Evolutionary conservation across 2,113 vertebrate genomes (phyloP).

Genomic region (Halcyon malimbica): DNA sequence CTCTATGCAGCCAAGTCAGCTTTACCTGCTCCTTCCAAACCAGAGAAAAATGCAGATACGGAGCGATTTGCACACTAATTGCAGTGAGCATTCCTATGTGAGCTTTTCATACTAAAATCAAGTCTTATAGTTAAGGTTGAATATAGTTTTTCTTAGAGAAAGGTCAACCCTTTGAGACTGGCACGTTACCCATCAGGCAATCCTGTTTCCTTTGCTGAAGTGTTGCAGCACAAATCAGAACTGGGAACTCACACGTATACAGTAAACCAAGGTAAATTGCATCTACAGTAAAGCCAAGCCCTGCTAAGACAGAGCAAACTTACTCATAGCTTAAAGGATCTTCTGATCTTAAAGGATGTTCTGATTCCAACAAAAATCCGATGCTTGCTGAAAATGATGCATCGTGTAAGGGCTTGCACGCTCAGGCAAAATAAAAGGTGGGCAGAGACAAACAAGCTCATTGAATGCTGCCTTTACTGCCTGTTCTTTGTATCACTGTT

Average conservation of each 20-base stretch:
- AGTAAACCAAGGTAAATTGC: not conserved
- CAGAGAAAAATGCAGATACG: not conserved
- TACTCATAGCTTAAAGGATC: not conserved
- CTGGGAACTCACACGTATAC: accelerated
- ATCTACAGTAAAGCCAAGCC: not conserved
- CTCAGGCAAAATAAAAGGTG: not conserved
- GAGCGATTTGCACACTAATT: not conserved
- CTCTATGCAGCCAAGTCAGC: not conserved
- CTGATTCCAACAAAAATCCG: not conserved
- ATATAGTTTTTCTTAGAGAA: not conserved
- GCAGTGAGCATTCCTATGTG: not conserved
- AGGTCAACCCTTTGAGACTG: not conserved
- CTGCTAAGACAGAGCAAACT: not conserved
- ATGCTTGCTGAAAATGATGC: not conserved
- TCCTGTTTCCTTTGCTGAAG: not conserved
- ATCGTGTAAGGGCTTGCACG: not conserved
- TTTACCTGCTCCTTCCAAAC: not conserved
- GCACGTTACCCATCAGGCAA: accelerated
- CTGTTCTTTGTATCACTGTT: not conserved
- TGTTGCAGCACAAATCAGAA: not conserved
- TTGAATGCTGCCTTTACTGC: not conserved
- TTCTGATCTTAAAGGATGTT: not conserved
- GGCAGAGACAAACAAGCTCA: not conserved
- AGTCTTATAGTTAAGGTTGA: not conserved
- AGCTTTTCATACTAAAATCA: not conserved